Evolutionary conservation across 2,888 invertebrate species (phyloP).

Genomic region (Tipula vernalis): DNA sequence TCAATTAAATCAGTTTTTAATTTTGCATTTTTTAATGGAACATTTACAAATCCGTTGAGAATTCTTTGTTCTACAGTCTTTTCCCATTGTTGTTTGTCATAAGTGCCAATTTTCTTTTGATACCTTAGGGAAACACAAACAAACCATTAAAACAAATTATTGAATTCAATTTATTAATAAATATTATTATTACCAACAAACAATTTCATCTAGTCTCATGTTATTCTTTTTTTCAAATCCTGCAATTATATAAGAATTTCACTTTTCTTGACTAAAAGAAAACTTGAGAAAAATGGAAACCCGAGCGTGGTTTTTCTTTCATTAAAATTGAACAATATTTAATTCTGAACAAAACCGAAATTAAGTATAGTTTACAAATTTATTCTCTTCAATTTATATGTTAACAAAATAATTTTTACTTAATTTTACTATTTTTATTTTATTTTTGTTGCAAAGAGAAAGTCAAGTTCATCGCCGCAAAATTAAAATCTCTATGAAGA

Average conservation of each 20-base stretch:
- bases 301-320: background rate
- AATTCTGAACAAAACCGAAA: background rate
- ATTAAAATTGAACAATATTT: background rate
- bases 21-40: conserved; percentile 64
- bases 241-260: background rate
- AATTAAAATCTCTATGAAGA: background rate
- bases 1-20: conserved; percentile 88
- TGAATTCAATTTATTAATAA: background rate
- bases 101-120: conserved; percentile 90
- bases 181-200: conserved; percentile 28
- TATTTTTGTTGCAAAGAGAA: background rate
- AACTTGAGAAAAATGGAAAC: background rate
- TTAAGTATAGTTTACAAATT: background rate
- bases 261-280: background rate
- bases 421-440: background rate
- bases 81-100: conserved; percentile 97
- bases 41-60: conserved; percentile 69
- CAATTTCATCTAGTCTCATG: conserved; percentile 38
- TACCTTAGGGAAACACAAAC: conserved; percentile 46
- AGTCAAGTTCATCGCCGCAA: background rate
- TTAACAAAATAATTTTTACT: background rate
- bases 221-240: conserved; percentile 18
- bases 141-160: background rate
- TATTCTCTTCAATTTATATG: background rate
- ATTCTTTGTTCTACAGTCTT: conserved; percentile 87